These are phyloP conservation scores for Scolopax mira DNA, from an alignment of 2,113 vertebrate genomes.

Conservation along the genomic window DNA sequence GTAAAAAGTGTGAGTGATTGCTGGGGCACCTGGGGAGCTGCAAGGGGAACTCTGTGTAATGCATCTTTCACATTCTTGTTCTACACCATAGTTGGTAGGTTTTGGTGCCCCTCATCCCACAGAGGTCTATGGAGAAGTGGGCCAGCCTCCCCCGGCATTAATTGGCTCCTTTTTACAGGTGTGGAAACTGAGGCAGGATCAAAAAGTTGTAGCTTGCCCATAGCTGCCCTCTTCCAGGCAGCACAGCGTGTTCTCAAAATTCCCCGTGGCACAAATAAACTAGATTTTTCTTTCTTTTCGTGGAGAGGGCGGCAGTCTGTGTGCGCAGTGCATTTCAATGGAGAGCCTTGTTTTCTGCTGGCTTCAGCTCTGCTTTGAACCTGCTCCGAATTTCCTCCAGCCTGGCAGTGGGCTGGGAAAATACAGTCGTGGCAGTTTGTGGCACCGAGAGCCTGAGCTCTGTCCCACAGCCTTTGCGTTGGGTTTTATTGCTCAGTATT, in stretches of 20 bases:
- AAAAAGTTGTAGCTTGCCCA: rapidly evolving
- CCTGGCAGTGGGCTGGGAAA: constrained; percentile 49
- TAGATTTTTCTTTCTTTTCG: rapidly evolving
- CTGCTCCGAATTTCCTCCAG: not conserved
- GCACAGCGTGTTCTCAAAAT: rapidly evolving
- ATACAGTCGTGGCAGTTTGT: constrained; percentile 20
- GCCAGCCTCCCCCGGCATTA: not conserved
- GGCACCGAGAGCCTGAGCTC: not conserved
- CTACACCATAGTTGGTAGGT: rapidly evolving
- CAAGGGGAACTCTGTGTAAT: not conserved
- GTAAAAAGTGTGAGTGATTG: not conserved
- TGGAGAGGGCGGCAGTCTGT: not conserved
- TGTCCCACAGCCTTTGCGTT: not conserved
- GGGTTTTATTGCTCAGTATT: constrained; percentile 9
- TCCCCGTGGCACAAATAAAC: not conserved
- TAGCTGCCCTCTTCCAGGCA: not conserved
- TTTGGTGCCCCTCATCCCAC: not conserved
- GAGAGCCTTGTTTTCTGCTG: constrained; percentile 41
- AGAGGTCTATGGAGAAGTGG: not conserved
- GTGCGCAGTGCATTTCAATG: not conserved
- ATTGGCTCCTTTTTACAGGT: not conserved
- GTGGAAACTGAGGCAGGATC: not conserved
- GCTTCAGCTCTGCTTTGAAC: constrained; percentile 21
- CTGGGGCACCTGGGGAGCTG: not conserved
- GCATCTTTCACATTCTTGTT: not conserved